phyloP scores from a whole-genome alignment of 2,888 invertebrate genomes.

The Troglohyphantes excavatus region DNA sequence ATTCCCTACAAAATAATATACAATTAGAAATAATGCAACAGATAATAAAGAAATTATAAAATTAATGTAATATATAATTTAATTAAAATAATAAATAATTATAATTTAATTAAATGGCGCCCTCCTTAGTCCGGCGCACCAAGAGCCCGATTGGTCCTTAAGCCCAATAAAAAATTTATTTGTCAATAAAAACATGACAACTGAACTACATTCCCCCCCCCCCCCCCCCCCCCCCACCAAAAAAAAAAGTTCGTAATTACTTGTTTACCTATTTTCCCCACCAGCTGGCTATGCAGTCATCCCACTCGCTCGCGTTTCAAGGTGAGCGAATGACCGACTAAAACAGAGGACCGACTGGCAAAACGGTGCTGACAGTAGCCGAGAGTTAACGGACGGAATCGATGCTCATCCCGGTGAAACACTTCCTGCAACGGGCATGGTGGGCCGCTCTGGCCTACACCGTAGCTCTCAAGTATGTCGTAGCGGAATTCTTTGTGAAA shows the following conservation, averaged over 20 bases:
- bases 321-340: slow-evolving; percentile 23
- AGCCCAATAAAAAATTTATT: too few relatives aligned
- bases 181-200: too few relatives aligned
- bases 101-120: too few relatives aligned
- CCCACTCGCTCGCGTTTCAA: neutral
- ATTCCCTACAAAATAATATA: too few relatives aligned
- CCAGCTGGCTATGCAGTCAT: neutral
- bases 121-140: too few relatives aligned
- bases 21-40: too few relatives aligned
- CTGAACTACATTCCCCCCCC: too few relatives aligned
- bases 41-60: too few relatives aligned
- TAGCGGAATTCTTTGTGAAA: slow-evolving; percentile 40
- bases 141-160: too few relatives aligned
- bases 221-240: neutral
- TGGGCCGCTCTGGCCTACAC: slow-evolving; percentile 48
- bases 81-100: too few relatives aligned
- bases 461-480: slow-evolving; percentile 54
- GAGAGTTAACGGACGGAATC: neutral
- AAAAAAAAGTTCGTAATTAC: neutral
- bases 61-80: too few relatives aligned
- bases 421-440: slow-evolving; percentile 25
- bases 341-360: neutral
- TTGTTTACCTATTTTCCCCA: neutral
- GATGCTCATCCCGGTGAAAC: slow-evolving; percentile 27
- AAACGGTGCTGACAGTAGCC: neutral